phyloP scores from a whole-genome alignment of 2,797 vertebrate genomes.

The Gambelia wislizenii region DNA sequence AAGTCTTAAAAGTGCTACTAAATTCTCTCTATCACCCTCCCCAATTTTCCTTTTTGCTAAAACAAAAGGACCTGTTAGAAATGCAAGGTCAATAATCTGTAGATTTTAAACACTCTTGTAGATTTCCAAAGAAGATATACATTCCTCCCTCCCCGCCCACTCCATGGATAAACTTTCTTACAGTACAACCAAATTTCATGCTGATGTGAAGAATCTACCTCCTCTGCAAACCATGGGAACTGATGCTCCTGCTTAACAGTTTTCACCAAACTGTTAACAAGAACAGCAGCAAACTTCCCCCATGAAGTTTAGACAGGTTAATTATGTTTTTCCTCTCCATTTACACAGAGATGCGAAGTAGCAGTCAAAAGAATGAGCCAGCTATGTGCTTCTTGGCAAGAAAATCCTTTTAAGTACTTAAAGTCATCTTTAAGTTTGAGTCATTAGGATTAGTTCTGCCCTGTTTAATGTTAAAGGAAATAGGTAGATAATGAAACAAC shows the following conservation, averaged over 20 bases:
- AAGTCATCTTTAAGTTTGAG: slow-evolving; percentile 69
- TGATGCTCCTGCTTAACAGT: slow-evolving; percentile 58
- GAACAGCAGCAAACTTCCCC: slow-evolving; percentile 63
- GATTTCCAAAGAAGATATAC: not conserved
- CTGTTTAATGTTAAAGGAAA: slow-evolving; percentile 73
- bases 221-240: slow-evolving; percentile 5
- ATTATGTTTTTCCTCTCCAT: slow-evolving; percentile 75
- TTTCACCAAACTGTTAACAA: slow-evolving; percentile 69
- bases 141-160: not conserved
- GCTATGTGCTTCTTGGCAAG: slow-evolving; percentile 70
- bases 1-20: too few species aligned
- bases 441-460: slow-evolving; percentile 75
- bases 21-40: too few species aligned
- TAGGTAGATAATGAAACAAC: slow-evolving; percentile 57
- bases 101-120: not conserved
- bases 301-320: slow-evolving; percentile 69
- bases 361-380: slow-evolving; percentile 71
- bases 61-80: not conserved
- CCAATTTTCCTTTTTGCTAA: too few species aligned
- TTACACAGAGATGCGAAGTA: slow-evolving; percentile 70
- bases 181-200: not conserved
- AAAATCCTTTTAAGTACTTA: slow-evolving; percentile 73
- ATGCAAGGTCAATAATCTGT: not conserved
- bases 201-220: slow-evolving; percentile 18
- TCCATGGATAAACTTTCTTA: not conserved